phyloP scores from a whole-genome alignment of 1,140 invertebrate species.

The Drosophila funebris region DNA sequence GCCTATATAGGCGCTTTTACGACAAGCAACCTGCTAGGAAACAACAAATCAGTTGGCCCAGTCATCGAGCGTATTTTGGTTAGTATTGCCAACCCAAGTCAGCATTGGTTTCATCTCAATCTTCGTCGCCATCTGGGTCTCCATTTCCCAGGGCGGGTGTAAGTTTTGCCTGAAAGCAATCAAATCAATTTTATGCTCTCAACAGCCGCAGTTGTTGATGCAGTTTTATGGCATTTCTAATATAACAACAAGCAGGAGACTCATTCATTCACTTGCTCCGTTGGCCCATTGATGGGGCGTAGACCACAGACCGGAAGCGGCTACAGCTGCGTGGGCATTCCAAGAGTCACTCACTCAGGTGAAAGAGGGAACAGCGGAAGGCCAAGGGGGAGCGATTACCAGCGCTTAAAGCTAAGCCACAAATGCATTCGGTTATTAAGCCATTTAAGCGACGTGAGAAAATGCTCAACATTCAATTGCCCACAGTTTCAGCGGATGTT shows the following conservation, averaged over 20 bases:
- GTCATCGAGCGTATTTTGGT: constrained; percentile 43
- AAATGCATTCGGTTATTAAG: constrained; percentile 56
- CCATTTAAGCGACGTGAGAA: constrained; percentile 56
- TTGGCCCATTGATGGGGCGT: constrained; percentile 41
- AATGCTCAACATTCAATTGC: constrained; percentile 50
- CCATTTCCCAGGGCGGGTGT: constrained; percentile 44
- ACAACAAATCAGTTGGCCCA: constrained; percentile 46
- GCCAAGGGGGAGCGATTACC: constrained; percentile 26
- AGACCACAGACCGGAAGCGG: constrained; percentile 53
- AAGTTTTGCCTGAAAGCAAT: constrained; percentile 34
- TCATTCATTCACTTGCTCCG: constrained; percentile 32
- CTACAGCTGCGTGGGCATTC: constrained; percentile 44
- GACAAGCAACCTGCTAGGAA: constrained; percentile 45
- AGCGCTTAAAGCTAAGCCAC: constrained; percentile 49
- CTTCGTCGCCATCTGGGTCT: constrained; percentile 8
- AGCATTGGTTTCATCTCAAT: background rate
- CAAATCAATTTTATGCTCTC: constrained; percentile 53
- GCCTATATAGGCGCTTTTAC: constrained; percentile 40
- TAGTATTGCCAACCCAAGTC: constrained; percentile 22
- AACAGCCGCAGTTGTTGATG: constrained; percentile 27
- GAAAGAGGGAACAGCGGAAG: background rate
- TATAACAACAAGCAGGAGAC: constrained; percentile 5
- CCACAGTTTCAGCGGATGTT: constrained; percentile 34
- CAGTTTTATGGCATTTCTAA: constrained; percentile 54
- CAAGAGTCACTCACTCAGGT: background rate